Base-by-base conservation (phyloP, 2,113 vertebrate species). In the Menidia beryllina region DNA sequence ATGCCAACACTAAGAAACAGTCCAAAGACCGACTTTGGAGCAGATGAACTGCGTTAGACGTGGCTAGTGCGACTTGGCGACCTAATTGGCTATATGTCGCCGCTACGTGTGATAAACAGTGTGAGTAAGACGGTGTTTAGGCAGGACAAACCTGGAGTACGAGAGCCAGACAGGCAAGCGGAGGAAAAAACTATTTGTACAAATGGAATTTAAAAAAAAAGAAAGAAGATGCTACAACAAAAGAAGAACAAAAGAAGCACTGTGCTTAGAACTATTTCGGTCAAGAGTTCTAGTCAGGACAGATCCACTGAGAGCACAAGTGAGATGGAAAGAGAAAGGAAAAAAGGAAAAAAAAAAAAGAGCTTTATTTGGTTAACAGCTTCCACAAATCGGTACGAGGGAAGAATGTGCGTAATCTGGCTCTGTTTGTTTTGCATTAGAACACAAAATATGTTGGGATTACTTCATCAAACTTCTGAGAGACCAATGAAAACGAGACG, bases 241-340 rank as follows among this genome's bases (percentile, higher is more conserved):
- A 38, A 62, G 55, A 45, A 45, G 74, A 27, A 92, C 90, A 91
- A 91, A 91, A 90, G 88, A 83, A 72, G 36, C 81, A 87, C 86
- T 91, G 88, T 91, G 81, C 84, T 91, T 9, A 49, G 59, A 82
- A 86, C 79, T 67, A 83, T 82, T 92, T 83, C 79, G 82, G 73
- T 68, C 76, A 52, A 47, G 73, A 89, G 83, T 79, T 91, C 80
- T 54, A 79, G 86, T 86, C 85, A 89, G 90, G 93, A 89, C 86
- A 83, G 75, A 86, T 88, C 84, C 86, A 75, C 83, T 7, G 84
- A 89, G 87, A 89, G 83, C 60, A 59, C n/a, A 8, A 77, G 66
- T 14, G 48, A 83, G 75, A 83, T 58, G 71, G 73, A 81, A 76
- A 87, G 69, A 72, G 52, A 56, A 57, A 73, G 54, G 49, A 59